Evolutionary conservation across 2,797 vertebrate species (phyloP), one percentile per base, ranked within the genome.

Genomic region (Sebastes flavidus): DNA sequence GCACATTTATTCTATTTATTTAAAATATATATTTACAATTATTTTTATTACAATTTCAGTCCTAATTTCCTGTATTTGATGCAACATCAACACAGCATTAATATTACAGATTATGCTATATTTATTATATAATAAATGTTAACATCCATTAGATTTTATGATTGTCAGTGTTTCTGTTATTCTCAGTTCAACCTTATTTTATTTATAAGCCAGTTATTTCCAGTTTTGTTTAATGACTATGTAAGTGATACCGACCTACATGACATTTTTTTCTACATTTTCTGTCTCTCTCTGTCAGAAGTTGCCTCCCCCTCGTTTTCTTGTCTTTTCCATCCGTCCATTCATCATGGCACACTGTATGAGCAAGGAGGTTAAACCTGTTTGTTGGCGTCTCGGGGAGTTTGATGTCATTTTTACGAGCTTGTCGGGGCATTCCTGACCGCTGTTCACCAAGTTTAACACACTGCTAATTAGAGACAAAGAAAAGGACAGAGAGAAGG

Each of bases 401-500:
- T 86, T 90, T 88, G 89, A 94, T 89, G 90, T 92, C 83, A 90
- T 89, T 83, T 94, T 94, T 93, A 93, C 77, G 78, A 93, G 89
- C 91, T 55, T 66, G 92, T 87, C 89, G 81, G 88, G 84, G 87
- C 91, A 95, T 94, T 94, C 93, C 90, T 90, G 88, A 83, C 84
- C 75, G 75, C 89, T 90, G 86, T 90, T 89, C 81, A 24, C 75
- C n/a, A 36, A 69, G 63, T 89, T 91, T 83, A 92, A 93, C 92
- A 89, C 77, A 54, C 78, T 66, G 75, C 85, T 95, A 94, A 95
- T 95, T 94, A 94, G 63, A 94, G 92, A 81, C 81, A 27, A 49
- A 12, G 38, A 82, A 62, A 65, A 77, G 61, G 83, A 84, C 76
- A 79, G 81, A 69, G 66, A 42, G 12, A 24, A 76, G 75, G 70